phyloP scores from a whole-genome alignment of 2,797 vertebrate species.

The Pseudocheirus occidentalis region DNA sequence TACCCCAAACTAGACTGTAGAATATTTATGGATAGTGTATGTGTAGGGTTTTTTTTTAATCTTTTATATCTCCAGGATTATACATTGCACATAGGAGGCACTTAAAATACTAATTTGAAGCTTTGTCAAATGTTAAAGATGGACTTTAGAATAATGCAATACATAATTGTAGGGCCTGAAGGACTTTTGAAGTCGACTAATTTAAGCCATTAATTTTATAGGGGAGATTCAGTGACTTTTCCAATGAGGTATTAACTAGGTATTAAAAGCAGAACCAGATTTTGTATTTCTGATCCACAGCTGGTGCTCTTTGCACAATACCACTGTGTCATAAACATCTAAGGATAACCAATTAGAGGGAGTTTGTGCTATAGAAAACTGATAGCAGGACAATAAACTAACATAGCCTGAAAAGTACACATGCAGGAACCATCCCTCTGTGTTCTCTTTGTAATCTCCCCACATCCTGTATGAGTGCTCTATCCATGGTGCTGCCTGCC shows the following conservation, averaged over 20 bases:
- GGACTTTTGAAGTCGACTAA: not conserved
- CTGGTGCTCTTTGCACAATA: not conserved
- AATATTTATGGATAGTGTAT: not conserved
- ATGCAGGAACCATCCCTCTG: not conserved
- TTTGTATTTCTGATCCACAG: not conserved
- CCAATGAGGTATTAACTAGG: not conserved
- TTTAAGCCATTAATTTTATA: not conserved
- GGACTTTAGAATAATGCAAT: not conserved
- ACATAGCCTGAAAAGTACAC: not conserved
- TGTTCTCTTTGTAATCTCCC: not conserved
- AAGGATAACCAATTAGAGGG: not conserved
- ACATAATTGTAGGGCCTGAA: not conserved
- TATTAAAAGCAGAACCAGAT: not conserved
- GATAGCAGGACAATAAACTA: not conserved
- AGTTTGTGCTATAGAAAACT: not conserved
- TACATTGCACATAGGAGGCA: not conserved
- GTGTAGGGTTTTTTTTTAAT: not conserved
- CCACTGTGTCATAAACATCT: not conserved
- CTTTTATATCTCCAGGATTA: not conserved
- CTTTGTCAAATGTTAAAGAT: not conserved
- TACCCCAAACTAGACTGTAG: not conserved
- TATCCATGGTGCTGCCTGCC: not conserved
- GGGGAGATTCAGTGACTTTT: not conserved
- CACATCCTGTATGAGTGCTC: not conserved
- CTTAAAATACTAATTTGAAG: not conserved